Evolutionary conservation across 2,113 vertebrate species (phyloP).

Genomic region (Formicarius rufipectus): DNA sequence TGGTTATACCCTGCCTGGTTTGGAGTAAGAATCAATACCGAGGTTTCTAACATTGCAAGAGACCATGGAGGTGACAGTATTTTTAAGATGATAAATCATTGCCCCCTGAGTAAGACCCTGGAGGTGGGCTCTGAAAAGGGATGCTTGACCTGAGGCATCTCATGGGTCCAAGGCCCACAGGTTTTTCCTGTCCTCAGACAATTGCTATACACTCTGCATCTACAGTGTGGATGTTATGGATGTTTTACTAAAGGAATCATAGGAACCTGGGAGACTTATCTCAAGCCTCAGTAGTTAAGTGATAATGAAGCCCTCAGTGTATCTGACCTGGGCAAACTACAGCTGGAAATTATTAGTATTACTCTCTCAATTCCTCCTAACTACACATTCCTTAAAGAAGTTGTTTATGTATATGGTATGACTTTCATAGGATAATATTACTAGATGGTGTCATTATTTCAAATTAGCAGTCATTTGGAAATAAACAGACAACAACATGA

Average conservation of each 20-base stretch:
- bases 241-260: not conserved
- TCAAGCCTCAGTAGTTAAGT: not conserved
- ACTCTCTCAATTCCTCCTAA: not conserved
- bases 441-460: not conserved
- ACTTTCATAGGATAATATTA: not conserved
- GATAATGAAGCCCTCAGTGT: not conserved
- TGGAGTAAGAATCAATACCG: not conserved
- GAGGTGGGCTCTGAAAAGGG: not conserved
- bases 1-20: not conserved
- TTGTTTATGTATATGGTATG: not conserved
- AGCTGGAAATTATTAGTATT: not conserved
- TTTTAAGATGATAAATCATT: not conserved
- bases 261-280: not conserved
- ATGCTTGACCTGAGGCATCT: not conserved
- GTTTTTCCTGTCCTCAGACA: not conserved
- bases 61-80: not conserved
- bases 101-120: not conserved
- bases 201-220: accelerated
- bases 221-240: not conserved
- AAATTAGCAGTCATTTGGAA: not conserved
- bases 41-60: not conserved
- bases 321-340: not conserved
- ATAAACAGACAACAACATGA: not conserved
- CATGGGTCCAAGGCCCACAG: not conserved
- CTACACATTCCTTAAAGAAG: not conserved